Evolutionary conservation across 2,113 vertebrate genomes (phyloP).

Genomic region (Entomyzon cyanotis): DNA sequence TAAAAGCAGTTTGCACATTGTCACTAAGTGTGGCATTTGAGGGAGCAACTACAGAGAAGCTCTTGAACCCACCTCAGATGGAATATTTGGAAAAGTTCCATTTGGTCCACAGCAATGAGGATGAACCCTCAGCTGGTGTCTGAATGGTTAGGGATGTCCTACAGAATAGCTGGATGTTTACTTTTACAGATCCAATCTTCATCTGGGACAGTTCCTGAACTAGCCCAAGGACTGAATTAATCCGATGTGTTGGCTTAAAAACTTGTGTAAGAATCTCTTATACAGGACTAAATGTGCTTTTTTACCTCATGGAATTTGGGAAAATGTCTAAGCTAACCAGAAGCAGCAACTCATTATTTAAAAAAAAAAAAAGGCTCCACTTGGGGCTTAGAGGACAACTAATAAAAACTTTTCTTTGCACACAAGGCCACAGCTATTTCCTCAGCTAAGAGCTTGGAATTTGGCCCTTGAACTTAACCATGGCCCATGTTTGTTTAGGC

Average conservation of each 20-base stretch:
- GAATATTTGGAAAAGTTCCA: neutral
- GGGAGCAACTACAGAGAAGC: neutral
- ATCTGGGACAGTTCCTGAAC: neutral
- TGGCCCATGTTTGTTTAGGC: conserved; percentile 53
- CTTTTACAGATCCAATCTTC: neutral
- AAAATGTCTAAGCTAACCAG: conserved; percentile 6
- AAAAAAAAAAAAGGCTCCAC: neutral
- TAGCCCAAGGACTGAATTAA: neutral
- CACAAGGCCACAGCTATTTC: conserved; percentile 65
- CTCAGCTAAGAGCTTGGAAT: conserved; percentile 52
- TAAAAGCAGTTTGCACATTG: neutral
- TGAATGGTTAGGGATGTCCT: neutral
- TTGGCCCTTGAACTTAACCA: conserved; percentile 56
- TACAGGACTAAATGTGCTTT: neutral
- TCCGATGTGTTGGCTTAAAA: neutral
- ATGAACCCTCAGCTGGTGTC: neutral
- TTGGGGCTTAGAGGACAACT: neutral
- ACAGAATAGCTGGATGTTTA: neutral
- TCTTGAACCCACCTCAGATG: neutral
- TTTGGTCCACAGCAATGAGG: neutral
- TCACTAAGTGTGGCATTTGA: neutral
- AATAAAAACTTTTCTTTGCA: conserved; percentile 46
- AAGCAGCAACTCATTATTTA: neutral
- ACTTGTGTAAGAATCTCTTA: neutral
- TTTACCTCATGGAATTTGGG: neutral